phyloP scores from a whole-genome alignment of 2,797 vertebrate species.

The Lithobates sylvaticus region DNA sequence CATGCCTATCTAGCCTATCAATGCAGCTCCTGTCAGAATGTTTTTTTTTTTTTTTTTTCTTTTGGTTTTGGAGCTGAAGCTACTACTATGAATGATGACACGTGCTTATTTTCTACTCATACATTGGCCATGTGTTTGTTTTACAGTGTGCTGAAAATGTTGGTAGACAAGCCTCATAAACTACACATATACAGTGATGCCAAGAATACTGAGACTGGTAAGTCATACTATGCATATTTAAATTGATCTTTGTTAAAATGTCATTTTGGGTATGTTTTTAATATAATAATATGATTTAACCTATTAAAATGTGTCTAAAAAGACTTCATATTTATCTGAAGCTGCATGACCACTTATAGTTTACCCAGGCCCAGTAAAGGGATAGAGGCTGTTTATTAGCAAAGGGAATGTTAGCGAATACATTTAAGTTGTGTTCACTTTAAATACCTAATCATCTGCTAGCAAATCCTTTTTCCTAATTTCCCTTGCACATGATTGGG shows the following conservation, averaged over 20 bases:
- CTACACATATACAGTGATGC: slow-evolving; percentile 40
- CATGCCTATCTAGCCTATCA: too few relatives aligned
- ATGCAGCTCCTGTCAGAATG: too few relatives aligned
- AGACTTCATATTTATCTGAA: not conserved
- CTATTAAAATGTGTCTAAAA: not conserved
- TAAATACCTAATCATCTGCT: too few relatives aligned
- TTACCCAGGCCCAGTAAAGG: too few relatives aligned
- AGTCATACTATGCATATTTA: not conserved
- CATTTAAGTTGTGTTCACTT: too few relatives aligned
- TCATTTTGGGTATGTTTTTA: not conserved
- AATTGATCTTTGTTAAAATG: not conserved
- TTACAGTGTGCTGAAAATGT: slow-evolving; percentile 40
- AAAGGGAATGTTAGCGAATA: too few relatives aligned
- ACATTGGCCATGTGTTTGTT: not conserved
- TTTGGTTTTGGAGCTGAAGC: too few relatives aligned
- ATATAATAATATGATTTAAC: not conserved
- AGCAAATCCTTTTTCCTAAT: too few relatives aligned
- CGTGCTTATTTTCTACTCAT: not conserved
- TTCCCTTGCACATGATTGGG: too few relatives aligned
- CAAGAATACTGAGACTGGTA: slow-evolving; percentile 60
- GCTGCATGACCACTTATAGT: not conserved
- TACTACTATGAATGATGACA: too few relatives aligned
- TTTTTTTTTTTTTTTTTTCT: too few relatives aligned
- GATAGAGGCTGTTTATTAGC: too few relatives aligned
- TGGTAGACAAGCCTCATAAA: slow-evolving; percentile 39